phyloP scores from a whole-genome alignment of 2,888 invertebrate genomes.

The Trissolcus japonicus region DNA sequence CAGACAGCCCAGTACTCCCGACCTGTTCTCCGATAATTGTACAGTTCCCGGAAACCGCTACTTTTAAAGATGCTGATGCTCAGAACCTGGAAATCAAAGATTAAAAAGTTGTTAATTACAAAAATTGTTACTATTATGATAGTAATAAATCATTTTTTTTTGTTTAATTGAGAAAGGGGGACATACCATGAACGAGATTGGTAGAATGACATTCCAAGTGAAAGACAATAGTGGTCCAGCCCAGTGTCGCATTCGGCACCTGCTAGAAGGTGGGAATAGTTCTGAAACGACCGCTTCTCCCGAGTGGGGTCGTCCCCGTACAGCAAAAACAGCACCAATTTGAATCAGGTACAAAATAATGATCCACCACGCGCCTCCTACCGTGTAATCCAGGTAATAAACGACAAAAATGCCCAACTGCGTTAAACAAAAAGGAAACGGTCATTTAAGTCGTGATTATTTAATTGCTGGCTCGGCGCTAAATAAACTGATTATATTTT shows the following conservation, averaged over 20 bases:
- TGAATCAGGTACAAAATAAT: slow-evolving; percentile 86
- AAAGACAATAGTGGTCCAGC: slow-evolving; percentile 86
- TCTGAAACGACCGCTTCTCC: slow-evolving; percentile 84
- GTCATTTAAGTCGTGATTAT: neutral
- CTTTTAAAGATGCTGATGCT: slow-evolving; percentile 85
- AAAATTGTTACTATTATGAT: neutral
- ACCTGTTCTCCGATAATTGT: slow-evolving; percentile 80
- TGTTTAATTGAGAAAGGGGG: neutral
- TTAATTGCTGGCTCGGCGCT: neutral
- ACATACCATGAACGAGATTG: slow-evolving; percentile 86
- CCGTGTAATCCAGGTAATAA: slow-evolving; percentile 89
- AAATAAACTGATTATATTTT: neutral
- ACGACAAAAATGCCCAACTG: slow-evolving; percentile 88
- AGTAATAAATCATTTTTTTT: neutral
- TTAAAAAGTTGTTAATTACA: neutral
- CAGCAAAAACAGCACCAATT: slow-evolving; percentile 89
- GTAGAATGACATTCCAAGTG: slow-evolving; percentile 91
- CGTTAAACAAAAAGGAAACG: slow-evolving; percentile 58
- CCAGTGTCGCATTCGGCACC: slow-evolving; percentile 77
- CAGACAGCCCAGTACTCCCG: slow-evolving; percentile 88
- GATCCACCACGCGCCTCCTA: slow-evolving; percentile 93
- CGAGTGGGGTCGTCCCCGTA: slow-evolving; percentile 90
- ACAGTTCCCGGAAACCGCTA: slow-evolving; percentile 83
- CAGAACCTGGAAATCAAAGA: slow-evolving; percentile 77
- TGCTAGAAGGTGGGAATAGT: slow-evolving; percentile 78